Evolutionary conservation across 2,797 vertebrate genomes (phyloP), one percentile per base, ranked within the genome.

Genomic region (Helostoma temminkii): DNA sequence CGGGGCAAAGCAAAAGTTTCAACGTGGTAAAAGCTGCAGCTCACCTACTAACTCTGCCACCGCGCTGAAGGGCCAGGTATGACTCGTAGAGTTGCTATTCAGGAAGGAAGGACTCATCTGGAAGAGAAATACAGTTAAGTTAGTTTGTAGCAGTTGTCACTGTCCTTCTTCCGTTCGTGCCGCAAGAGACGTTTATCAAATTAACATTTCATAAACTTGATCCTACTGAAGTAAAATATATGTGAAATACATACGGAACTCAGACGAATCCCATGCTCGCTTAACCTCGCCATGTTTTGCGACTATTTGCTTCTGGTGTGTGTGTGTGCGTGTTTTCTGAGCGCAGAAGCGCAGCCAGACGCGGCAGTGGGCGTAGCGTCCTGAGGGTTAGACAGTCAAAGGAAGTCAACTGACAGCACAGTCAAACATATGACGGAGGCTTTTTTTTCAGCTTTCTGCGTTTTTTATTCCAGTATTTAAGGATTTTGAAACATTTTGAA

Each of bases 31-130:
- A 25, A 0, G 15, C 3, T 1, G 12, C 10, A 1, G 10, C 74
- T 6, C 75, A 95, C 95, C 94, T 89, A 94, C 90, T 49, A 95
- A 74, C 82, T 96, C 94, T 5, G 95, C 94, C 78, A 94, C 89
- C 3, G 95, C 95, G 84, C 94, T 93, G 92, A 95, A 95, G 24
- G 95, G 94, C 92, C 94, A 93, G 56, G 92, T 94, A 48, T 94
- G 94, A 89, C 93, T 95, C n/a, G 93, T 93, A 37, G 94, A 94
- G 92, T 95, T 95, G 83, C 94, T 95, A 89, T 93, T 91, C 74
- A 94, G 91, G 81, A 92, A 95, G 74, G 93, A 89, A 43, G 94
- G 95, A 59, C 93, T 95, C 92, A 94, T 94, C 95, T 94, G 55
- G 36, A 80, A 55, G 6, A 55, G 34, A 41, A 68, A 65, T 21